Base-by-base conservation (phyloP, 2,888 invertebrate genomes). In the Ernsta delagoae region DNA sequence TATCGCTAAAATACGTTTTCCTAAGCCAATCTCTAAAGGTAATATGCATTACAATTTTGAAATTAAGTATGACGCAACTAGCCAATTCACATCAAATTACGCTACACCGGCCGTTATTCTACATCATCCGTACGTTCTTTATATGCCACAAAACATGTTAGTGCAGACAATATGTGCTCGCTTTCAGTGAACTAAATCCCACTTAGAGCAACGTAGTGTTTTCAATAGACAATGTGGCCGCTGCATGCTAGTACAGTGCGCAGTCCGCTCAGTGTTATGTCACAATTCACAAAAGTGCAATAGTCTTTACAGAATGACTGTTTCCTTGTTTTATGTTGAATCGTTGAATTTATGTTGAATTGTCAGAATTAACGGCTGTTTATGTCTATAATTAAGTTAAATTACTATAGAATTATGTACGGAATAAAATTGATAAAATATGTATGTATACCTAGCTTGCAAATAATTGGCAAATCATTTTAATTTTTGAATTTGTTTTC, bases 161-260 rank as follows among this genome's bases (percentile, higher is more conserved):
- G 24, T 53, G 9, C 24, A 53, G 24, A 53, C 53, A 53, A 53
- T 53, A 53, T 53, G 50, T 50, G 53, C 50, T 59, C 48, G 57
- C 24, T 57, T 65, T 39, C 65, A 65, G 50, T 59, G 59, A 65
- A 24, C 59, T 39, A 39, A 59, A 65, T 59, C 39, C n/a, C 24
- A 50, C 59, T 65, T 65, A n/a, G 50, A 48, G 12, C 12, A 6
- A 36, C 24, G 5, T 34, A 48, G 48, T 36, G 57, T 48, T 57
- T 57, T 65, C 57, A 65, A 65, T 57, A 65, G 65, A 65, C 65
- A 64, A 64, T 64, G 64, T 56, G 5, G 54, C 56, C 34, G 9
- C 11, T 56, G 56, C 34, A 34, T 56, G 11, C 31, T 5, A 11
- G 4, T 54, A 31, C 54, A 11, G 4, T 54, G 31, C 31, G 31